Conservation (phyloP, 2,888 invertebrate genomes). For the Aquatica leii region DNA sequence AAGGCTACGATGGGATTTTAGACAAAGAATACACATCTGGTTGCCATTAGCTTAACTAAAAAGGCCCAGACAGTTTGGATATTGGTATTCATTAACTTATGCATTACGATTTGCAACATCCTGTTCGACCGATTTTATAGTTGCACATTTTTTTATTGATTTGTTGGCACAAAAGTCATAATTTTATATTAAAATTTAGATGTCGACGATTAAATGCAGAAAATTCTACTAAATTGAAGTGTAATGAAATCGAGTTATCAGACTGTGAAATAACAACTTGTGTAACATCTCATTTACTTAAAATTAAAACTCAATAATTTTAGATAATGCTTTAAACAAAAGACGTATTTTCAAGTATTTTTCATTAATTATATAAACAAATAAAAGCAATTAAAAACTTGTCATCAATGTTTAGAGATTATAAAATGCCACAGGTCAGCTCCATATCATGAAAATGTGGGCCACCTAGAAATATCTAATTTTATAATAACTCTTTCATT, state of each 20-base stretch:
- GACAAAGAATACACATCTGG: conserved; percentile 52
- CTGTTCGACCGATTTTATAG: conserved; percentile 31
- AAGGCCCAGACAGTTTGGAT: conserved; percentile 39
- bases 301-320: conserved; percentile 23
- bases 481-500: conserved; percentile 23
- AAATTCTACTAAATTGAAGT: not conserved
- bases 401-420: conserved; percentile 23
- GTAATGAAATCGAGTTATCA: conserved; percentile 1
- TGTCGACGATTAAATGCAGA: not conserved
- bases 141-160: too few species aligned
- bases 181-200: not conserved
- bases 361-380: conserved; percentile 27
- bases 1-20: conserved; percentile 47
- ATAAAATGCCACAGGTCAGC: conserved; percentile 29
- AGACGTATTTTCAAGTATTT: conserved; percentile 25
- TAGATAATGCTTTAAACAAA: conserved; percentile 27
- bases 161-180: too few species aligned
- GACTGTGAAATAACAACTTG: conserved; percentile 18
- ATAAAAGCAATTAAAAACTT: conserved; percentile 24
- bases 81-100: conserved; percentile 38
- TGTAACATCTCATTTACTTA: conserved; percentile 21
- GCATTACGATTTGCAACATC: conserved; percentile 41
- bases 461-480: conserved; percentile 32
- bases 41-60: conserved; percentile 50
- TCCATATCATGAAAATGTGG: conserved; percentile 29